A percentile compares a stretch with the other conserved stretches of the same genome.
Conservation (phyloP, 2,888 invertebrate species). For the Lepidochrysops patricia region DNA sequence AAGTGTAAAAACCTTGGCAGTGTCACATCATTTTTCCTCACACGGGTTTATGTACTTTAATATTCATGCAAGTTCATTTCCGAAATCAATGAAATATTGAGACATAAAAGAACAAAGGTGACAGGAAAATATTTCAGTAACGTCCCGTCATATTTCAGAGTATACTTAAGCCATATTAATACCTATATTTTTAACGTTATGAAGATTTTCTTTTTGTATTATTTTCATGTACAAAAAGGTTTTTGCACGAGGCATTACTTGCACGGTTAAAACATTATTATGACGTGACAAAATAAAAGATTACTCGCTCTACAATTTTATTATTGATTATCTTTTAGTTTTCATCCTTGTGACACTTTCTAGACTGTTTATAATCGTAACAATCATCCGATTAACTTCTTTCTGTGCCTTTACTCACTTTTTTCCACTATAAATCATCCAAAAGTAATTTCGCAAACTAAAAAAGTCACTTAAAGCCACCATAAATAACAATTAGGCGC, state of each 20-base stretch:
- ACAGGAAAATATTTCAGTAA: constrained; percentile 16
- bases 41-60: constrained; percentile 11
- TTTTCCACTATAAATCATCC: neutral
- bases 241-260: neutral
- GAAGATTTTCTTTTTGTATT: constrained; percentile 12
- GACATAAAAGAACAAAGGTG: constrained; percentile 15
- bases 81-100: constrained; percentile 17
- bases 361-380: neutral
- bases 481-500: constrained; percentile 9
- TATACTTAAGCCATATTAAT: constrained; percentile 13
- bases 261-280: neutral
- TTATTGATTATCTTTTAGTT: neutral
- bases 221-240: neutral
- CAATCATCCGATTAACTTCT: neutral
- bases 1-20: neutral
- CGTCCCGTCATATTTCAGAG: constrained; percentile 15
- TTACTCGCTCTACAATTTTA: neutral
- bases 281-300: neutral
- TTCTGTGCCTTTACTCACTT: neutral
- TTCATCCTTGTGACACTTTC: neutral
- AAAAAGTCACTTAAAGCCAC: neutral
- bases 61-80: constrained; percentile 15
- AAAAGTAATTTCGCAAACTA: neutral
- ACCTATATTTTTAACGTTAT: constrained; percentile 12
- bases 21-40: constrained; percentile 4